Base-by-base conservation (phyloP, 1,140 invertebrate genomes). In the Cydia strobilella region DNA sequence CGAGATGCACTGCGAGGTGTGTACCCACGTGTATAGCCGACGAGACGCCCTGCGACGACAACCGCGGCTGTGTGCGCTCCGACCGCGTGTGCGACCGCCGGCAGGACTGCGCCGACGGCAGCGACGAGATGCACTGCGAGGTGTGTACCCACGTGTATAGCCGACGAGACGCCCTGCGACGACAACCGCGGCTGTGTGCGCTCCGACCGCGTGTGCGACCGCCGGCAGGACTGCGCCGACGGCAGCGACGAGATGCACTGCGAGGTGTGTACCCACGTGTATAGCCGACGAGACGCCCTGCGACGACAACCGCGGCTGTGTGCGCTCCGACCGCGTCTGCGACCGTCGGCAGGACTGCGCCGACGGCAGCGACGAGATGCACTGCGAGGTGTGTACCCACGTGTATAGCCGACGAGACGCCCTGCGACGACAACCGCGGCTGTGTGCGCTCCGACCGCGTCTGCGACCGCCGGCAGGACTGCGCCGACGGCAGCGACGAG, bases 401-500 rank as follows among this genome's bases (percentile, higher is more conserved):
- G 31, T 31, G 31, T 31, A 31, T 31, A 31, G n/a, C 90, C 42
- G 93, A 94, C 62, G 79, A 83, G 69, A 82, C 88, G 23, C 84
- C 86, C 1, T 89, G 88, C 75, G 76, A 76, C 3, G 89, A 90
- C 79, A 82, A 82, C 6, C 63, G 71, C 63, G 77, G 80, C 13
- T 92, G 90, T 73, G 81, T 90, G 18, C 74, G 65, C 4, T 75
- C 80, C 69, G 72, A 74, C 3, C 77, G 83, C 48, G 73, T 94
- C 4, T 98, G 97, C 85, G 95, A 98, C 87, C 94, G 94, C 0
- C 90, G 93, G 27, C 79, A 82, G 2, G 94, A 98, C 82, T 98
- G 97, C 84, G 84, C 93, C 2, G 96, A 97, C 84, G 94, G 94
- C 6, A 94, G 93, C 62, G 97, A 98, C 87, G 97, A 98, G 91